Base-by-base conservation (phyloP, 2,797 vertebrate species). In the Chrosomus eos region DNA sequence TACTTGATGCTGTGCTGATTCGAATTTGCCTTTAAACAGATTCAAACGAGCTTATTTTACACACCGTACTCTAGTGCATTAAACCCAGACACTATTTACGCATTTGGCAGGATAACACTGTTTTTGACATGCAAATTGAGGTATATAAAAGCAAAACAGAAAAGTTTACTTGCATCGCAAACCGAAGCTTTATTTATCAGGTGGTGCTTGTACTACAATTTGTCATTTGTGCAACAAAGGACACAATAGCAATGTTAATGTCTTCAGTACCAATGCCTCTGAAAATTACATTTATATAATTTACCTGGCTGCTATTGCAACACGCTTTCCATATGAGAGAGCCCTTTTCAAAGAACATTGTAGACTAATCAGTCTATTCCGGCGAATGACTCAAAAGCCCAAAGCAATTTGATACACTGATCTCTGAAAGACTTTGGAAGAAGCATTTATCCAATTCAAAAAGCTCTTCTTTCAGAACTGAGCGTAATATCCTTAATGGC, bases 241-340 rank as follows among this genome's bases (percentile, higher is more conserved):
- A 26, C 40, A 53, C 5, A 71, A n/a, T 18, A 23, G 5, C 14
- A 62, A 43, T 68, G 70, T 36, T 67, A 74, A 71, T 71, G n/a
- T 58, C 43, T 53, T 48, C 14, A 70, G 38, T 78, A 7, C 26
- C 79, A 43, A 58, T 1, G 43, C 76, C 16, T 83, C 33, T 5
- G 14, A 78, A 79, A 78, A 74, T 74, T 31, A 55, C 11, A 75
- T 86, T 81, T 62, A 83, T 80, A 60, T 77, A 26, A 53, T 83
- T 66, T 71, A 68, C 21, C 16, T 31, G 43, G 53, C 55, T 58
- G 36, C 36, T 81, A 72, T 80, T 83, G 31, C 26, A 81, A 72
- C 43, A 45, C 3, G 3, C n/a, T 51, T 51, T 62, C 45, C 48
- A 38, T 64, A 26, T 28, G 26, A 72, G 14, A 26, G 31, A 60